Base-by-base conservation (phyloP, 2,888 invertebrate genomes). In the Perithous albicinctus region DNA sequence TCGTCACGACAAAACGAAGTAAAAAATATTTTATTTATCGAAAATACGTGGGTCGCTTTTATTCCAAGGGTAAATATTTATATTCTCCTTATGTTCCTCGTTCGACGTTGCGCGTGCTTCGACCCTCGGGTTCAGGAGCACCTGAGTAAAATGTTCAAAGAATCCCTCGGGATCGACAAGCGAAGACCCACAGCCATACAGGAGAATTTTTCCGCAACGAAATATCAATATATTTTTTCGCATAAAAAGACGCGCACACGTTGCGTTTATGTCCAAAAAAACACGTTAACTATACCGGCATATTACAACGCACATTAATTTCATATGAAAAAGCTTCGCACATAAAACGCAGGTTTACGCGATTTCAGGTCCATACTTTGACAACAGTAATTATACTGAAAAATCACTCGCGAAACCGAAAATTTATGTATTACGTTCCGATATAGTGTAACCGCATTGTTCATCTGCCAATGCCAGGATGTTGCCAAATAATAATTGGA, bases 161-260 rank as follows among this genome's bases (percentile, higher is more conserved):
- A n/a, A n/a, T n/a, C 32, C 23, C 41, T 12, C 26, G 26, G 26
- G 56, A 56, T 38, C 38, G 54, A 41, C 26, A 8, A 35, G 5
- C 54, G 69, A 15, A 69, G 54, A 43, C 7, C 26, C 7, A 23
- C 1, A n/a, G n/a, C 26, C 15, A 5, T 15, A 41, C 69, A n/a
- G 35, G 0, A 10, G 15, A 41, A 8, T 15, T 69, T 26, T 54
- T 15, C 54, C 1, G 1, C 56, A 15, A 12, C 15, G 69, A 56
- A 56, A 35, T 56, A 56, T 70, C 69, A 18, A 56, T 70, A 70
- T 70, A n/a, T n/a, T n/a, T 41, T 18, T 26, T 23, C n/a, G 54
- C 69, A 18, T 59, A 35, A 32, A 23, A 10, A 69, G 15, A 4
- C 7, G 20, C n/a, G 20, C 67, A 23, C 51, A 26, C 35, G 38